Conservation (phyloP, 2,113 vertebrate species). For the Acrocephalus arundinaceus region DNA sequence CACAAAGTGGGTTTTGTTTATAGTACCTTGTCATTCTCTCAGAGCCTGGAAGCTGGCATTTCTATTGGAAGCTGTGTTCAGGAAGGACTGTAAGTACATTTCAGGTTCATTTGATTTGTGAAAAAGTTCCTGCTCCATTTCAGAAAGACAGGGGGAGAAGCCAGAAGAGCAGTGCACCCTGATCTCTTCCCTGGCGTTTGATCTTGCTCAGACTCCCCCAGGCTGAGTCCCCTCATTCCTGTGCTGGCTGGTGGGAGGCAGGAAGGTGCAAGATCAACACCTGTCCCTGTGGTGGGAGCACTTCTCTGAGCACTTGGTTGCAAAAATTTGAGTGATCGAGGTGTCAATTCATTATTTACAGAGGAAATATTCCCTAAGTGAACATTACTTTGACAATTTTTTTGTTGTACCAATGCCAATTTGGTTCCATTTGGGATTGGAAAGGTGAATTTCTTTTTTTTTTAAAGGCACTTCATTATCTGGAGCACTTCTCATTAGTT, state of each 20-base stretch:
- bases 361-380: background rate
- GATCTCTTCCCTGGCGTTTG: background rate
- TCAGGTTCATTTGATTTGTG: background rate
- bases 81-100: background rate
- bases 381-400: background rate
- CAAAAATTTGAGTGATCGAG: background rate
- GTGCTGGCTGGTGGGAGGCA: background rate
- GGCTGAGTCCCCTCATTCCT: background rate
- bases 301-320: background rate
- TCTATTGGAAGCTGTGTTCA: background rate
- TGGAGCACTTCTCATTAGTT: background rate
- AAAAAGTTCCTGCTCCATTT: background rate
- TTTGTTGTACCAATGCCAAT: background rate
- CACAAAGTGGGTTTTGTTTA: background rate
- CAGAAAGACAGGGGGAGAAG: accelerated
- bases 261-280: background rate
- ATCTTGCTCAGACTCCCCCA: background rate
- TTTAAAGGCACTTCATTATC: background rate
- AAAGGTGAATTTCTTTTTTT: background rate
- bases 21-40: background rate
- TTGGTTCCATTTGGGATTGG: background rate
- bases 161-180: background rate
- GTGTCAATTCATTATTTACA: background rate
- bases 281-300: background rate
- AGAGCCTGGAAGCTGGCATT: background rate